Evolutionary conservation across 2,888 invertebrate species (phyloP).

Genomic region (Neoitamus cyanurus): DNA sequence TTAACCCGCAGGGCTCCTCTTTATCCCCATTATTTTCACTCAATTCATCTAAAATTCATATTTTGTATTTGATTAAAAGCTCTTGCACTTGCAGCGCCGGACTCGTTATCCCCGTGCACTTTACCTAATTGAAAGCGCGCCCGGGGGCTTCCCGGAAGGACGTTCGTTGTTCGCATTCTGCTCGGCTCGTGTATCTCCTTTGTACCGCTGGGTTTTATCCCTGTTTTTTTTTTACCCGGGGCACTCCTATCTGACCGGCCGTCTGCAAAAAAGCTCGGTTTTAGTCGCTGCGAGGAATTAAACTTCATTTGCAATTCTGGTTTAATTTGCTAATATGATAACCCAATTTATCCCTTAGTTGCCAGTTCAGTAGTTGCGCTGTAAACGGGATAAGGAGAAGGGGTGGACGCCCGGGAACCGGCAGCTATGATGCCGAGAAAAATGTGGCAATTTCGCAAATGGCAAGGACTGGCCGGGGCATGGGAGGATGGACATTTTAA

Average conservation of each 20-base stretch:
- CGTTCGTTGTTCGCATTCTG: background rate
- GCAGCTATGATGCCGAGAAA: background rate
- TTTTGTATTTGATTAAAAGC: conserved; percentile 30
- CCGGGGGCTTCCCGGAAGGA: background rate
- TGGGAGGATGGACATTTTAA: background rate
- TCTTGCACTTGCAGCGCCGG: background rate
- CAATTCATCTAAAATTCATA: conserved; percentile 48
- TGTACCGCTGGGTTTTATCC: background rate
- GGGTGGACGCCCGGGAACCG: background rate
- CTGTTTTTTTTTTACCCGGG: background rate
- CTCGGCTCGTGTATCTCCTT: background rate
- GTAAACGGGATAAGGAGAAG: background rate
- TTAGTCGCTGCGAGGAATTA: conserved; percentile 28
- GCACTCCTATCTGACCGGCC: background rate
- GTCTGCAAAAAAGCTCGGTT: background rate
- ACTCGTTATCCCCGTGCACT: conserved; percentile 21
- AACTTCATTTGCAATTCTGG: conserved; percentile 38
- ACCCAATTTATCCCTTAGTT: conserved; percentile 33
- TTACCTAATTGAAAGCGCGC: conserved; percentile 46
- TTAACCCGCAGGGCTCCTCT: background rate
- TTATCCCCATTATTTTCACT: conserved; percentile 33
- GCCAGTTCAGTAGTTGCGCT: conserved; percentile 14
- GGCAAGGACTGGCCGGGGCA: background rate
- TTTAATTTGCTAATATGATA: conserved; percentile 39
- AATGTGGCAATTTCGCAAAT: background rate